phyloP scores from a whole-genome alignment of 2,797 vertebrate species.

The Tiaroga cobitis region DNA sequence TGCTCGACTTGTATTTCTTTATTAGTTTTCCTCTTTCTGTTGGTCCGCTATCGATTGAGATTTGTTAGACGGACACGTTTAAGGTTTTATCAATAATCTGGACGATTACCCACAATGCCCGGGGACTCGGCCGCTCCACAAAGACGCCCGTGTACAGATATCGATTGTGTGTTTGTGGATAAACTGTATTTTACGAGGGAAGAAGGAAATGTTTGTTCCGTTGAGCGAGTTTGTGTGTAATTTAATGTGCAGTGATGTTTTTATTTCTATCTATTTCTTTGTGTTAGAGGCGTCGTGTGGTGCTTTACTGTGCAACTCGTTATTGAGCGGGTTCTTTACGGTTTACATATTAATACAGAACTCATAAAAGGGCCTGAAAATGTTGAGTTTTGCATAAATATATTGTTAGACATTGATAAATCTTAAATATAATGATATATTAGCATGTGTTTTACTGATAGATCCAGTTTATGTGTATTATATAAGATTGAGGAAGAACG shows the following conservation, averaged over 20 bases:
- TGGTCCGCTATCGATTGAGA: slow-evolving; percentile 82
- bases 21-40: slow-evolving; percentile 81
- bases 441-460: neutral
- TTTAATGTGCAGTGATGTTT: slow-evolving; percentile 34
- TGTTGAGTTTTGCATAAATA: neutral
- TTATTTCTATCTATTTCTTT: slow-evolving; percentile 26
- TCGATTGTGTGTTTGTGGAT: slow-evolving; percentile 55
- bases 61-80: slow-evolving; percentile 71
- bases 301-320: too few relatives aligned
- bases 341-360: neutral
- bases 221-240: slow-evolving; percentile 31
- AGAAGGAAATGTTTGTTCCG: slow-evolving; percentile 35
- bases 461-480: neutral
- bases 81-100: slow-evolving; percentile 90
- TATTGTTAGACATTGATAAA: neutral
- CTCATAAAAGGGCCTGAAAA: neutral
- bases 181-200: slow-evolving; percentile 33
- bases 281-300: slow-evolving; percentile 1
- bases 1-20: slow-evolving; percentile 73
- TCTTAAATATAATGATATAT: neutral
- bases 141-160: slow-evolving; percentile 40
- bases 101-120: slow-evolving; percentile 81
- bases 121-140: slow-evolving; percentile 41
- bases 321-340: too few relatives aligned
- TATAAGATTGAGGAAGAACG: too few relatives aligned